These are phyloP conservation scores for Peromyscus melanophrys DNA, from an alignment of 2,797 vertebrate genomes.

Conservation along the genomic window DNA sequence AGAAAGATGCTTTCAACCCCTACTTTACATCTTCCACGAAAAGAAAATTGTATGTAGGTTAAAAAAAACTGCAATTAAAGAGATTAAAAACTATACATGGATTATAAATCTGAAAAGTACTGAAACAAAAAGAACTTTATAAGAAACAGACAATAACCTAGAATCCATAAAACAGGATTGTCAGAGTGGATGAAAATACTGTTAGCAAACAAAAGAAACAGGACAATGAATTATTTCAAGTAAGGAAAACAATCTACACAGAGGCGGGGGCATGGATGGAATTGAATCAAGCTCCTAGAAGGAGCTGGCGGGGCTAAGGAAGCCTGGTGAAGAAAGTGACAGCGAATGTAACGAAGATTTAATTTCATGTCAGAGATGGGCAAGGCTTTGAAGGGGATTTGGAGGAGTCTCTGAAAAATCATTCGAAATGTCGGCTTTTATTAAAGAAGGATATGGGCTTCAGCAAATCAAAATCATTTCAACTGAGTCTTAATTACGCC, in stretches of 20 bases:
- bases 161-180: neutral
- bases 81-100: neutral
- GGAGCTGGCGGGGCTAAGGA: neutral
- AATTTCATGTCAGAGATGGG: neutral
- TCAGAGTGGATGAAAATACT: neutral
- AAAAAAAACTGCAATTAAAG: neutral
- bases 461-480: constrained; percentile 13
- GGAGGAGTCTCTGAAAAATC: neutral
- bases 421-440: neutral
- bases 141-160: constrained; percentile 1
- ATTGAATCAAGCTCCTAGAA: neutral
- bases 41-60: neutral
- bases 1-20: neutral
- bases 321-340: neutral
- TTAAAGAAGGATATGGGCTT: constrained; percentile 26
- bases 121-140: neutral
- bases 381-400: neutral
- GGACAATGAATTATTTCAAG: neutral
- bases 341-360: neutral
- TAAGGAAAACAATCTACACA: neutral
- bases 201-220: constrained; percentile 3
- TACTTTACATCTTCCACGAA: neutral
- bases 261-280: neutral
- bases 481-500: neutral
- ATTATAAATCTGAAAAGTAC: constrained; percentile 19